These are phyloP conservation scores for Amphipyra tragopoginis DNA, from an alignment of 2,888 invertebrate species.

Conservation along the genomic window DNA sequence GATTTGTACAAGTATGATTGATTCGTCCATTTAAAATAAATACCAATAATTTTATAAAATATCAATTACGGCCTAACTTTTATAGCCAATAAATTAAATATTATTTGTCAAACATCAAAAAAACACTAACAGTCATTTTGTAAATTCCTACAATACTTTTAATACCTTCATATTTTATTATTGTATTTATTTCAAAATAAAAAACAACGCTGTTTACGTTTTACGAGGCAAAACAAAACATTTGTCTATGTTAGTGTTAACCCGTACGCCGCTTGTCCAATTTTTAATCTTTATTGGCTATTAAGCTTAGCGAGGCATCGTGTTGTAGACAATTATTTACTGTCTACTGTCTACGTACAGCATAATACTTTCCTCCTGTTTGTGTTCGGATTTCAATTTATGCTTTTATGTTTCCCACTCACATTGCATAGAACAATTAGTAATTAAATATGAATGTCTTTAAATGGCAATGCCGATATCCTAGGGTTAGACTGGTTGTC, in stretches of 20 bases:
- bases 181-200: background rate
- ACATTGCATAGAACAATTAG: background rate
- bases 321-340: slow-evolving; percentile 58
- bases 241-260: slow-evolving; percentile 32
- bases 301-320: slow-evolving; percentile 60
- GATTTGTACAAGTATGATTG: background rate
- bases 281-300: slow-evolving; percentile 68
- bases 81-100: background rate
- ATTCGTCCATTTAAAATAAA: slow-evolving; percentile 4
- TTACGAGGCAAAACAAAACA: slow-evolving; percentile 26
- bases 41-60: background rate
- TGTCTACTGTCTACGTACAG: slow-evolving; percentile 56
- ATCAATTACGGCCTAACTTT: slow-evolving; percentile 7
- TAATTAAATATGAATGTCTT: no score
- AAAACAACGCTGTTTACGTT: slow-evolving; percentile 8
- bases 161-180: background rate
- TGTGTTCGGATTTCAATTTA: slow-evolving; percentile 24
- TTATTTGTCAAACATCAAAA: background rate
- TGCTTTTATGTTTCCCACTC: background rate
- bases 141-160: slow-evolving; percentile 18
- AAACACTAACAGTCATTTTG: slow-evolving; percentile 1
- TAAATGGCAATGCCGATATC: no score
- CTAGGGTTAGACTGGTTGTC: no score
- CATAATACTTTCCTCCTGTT: slow-evolving; percentile 60
- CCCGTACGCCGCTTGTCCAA: slow-evolving; percentile 37